Conservation (phyloP, 1,140 invertebrate species). For the Nylanderia fulva region DNA sequence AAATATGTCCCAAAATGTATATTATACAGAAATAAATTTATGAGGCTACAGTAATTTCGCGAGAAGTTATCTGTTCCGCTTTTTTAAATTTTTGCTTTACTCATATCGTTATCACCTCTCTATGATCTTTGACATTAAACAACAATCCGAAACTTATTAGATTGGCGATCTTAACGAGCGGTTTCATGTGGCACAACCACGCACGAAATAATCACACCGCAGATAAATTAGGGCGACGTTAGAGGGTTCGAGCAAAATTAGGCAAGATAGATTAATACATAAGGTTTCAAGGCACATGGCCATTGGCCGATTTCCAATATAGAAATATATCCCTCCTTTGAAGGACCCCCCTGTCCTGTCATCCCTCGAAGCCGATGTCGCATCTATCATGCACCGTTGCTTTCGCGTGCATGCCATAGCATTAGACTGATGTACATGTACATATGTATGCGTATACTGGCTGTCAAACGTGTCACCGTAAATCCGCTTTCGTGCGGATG, state of each 20-base stretch:
- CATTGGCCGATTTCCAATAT: conserved; percentile 58
- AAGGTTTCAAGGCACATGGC: conserved; percentile 47
- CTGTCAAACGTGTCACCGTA: conserved; percentile 39
- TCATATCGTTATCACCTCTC: too few species aligned
- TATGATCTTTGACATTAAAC: too few species aligned
- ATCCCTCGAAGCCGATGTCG: neutral
- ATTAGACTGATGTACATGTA: neutral
- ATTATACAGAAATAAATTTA: conserved; percentile 11
- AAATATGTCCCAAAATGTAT: neutral
- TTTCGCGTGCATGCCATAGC: neutral
- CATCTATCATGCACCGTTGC: conserved; percentile 28
- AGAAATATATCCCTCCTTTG: conserved; percentile 54
- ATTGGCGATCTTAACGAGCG: neutral
- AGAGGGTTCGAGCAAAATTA: conserved; percentile 10
- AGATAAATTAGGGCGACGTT: conserved; percentile 41
- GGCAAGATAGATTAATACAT: conserved; percentile 60
- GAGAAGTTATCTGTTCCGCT: neutral
- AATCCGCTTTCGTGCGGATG: conserved; percentile 9
- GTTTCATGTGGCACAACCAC: neutral
- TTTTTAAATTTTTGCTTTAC: neutral
- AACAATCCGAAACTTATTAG: neutral
- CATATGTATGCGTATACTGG: neutral
- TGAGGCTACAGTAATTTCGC: neutral
- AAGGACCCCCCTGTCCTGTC: neutral
- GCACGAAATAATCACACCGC: conserved; percentile 29